A percentile compares a stretch with the other conserved stretches of the same genome.
phyloP scores from a whole-genome alignment of 2,113 vertebrate genomes.

The Isurus oxyrinchus region DNA sequence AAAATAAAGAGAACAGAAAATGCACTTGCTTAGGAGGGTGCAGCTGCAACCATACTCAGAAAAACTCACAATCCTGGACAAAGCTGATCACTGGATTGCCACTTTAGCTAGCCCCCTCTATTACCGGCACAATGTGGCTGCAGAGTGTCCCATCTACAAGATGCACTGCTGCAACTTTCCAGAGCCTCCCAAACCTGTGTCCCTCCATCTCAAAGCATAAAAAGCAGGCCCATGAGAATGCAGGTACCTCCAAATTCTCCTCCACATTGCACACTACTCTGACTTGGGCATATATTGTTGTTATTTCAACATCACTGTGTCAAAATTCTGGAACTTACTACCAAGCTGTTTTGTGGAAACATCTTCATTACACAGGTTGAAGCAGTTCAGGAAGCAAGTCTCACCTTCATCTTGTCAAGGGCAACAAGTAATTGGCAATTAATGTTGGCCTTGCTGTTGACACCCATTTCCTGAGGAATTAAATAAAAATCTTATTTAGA shows the following conservation, averaged over 20 bases:
- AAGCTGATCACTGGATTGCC: too few relatives aligned
- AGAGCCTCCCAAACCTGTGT: neutral
- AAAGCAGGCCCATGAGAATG: neutral
- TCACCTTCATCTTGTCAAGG: neutral
- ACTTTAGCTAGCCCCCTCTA: too few relatives aligned
- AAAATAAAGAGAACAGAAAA: neutral
- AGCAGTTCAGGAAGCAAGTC: neutral
- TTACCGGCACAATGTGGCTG: neutral
- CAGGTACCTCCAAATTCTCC: neutral
- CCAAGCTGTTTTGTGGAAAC: neutral
- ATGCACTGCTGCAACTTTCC: neutral
- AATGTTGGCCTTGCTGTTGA: neutral
- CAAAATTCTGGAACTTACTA: neutral
- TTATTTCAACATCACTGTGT: neutral
- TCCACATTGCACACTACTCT: neutral
- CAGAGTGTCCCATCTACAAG: neutral
- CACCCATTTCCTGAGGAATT: neutral
- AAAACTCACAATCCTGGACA: neutral
- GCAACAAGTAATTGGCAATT: neutral
- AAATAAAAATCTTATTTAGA: neutral
- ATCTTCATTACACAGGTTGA: neutral
- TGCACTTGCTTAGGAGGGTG: neutral
- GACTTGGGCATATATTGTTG: neutral
- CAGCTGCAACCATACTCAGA: neutral
- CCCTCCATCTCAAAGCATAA: neutral